Evolutionary conservation across 1,140 invertebrate species (phyloP).

Genomic region (Musca vetustissima): DNA sequence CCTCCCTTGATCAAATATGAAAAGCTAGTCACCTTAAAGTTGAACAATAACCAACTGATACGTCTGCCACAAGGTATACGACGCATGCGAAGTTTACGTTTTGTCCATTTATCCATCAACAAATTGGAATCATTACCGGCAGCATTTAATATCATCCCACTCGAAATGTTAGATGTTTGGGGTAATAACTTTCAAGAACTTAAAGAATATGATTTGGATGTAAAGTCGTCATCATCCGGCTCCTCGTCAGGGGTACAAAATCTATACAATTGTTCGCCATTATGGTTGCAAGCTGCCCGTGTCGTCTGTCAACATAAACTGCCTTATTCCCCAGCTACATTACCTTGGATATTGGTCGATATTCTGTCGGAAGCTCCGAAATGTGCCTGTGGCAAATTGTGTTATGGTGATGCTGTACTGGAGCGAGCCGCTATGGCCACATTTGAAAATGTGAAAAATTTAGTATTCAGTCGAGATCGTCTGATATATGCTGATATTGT

Average conservation of each 20-base stretch:
- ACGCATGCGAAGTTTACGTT: conserved; percentile 61
- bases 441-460: conserved; percentile 46
- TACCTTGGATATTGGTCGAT: conserved; percentile 48
- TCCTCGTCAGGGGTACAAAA: conserved; percentile 6
- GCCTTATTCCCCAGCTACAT: conserved; percentile 31
- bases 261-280: conserved; percentile 22
- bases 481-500: conserved; percentile 49
- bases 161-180: conserved; percentile 49
- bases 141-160: conserved; percentile 39
- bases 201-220: conserved; percentile 13
- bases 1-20: conserved; percentile 54
- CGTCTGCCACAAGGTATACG: conserved; percentile 64
- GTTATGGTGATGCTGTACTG: conserved; percentile 35
- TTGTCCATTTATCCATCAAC: conserved; percentile 58
- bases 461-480: conserved; percentile 49
- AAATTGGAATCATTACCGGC: conserved; percentile 58
- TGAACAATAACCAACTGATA: conserved; percentile 65
- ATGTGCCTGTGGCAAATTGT: conserved; percentile 46
- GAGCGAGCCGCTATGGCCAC: conserved; percentile 41
- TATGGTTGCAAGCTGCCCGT: conserved; percentile 45
- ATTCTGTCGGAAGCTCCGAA: conserved; percentile 46
- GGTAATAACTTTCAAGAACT: conserved; percentile 41
- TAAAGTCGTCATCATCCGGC: conserved; percentile 6
- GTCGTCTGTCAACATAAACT: conserved; percentile 36
- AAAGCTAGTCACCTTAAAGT: conserved; percentile 62